These are phyloP conservation scores for Panurus biarmicus DNA, from an alignment of 2,113 vertebrate genomes.

Conservation along the genomic window DNA sequence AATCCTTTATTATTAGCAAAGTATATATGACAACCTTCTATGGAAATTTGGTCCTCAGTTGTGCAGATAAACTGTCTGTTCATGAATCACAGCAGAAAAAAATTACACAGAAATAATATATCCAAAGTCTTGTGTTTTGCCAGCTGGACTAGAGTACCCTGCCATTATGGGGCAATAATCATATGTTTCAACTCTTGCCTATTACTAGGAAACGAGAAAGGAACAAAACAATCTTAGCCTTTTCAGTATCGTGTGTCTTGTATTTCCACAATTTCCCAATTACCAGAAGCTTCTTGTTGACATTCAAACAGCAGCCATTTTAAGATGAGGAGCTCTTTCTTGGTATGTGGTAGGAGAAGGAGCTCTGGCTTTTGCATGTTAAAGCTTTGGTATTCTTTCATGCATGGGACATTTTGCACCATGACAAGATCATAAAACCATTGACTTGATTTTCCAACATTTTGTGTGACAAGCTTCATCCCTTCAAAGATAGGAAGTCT, in stretches of 20 bases:
- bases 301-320: not conserved
- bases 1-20: not conserved
- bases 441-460: not conserved
- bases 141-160: conserved; percentile 18
- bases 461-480: not conserved
- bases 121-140: not conserved
- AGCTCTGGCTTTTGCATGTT: not conserved
- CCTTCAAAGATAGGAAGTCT: not conserved
- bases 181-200: conserved; percentile 46
- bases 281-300: not conserved
- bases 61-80: not conserved
- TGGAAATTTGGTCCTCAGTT: not conserved
- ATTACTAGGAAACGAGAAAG: conserved; percentile 49
- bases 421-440: not conserved
- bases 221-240: conserved; percentile 41
- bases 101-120: not conserved
- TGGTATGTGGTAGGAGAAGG: not conserved
- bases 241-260: not conserved
- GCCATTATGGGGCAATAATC: conserved; percentile 48
- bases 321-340: not conserved
- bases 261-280: conserved; percentile 27
- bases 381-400: not conserved
- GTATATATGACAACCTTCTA: not conserved
- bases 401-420: not conserved
- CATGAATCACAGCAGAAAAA: not conserved